Evolutionary conservation across 2,888 invertebrate species (phyloP), one percentile per base, ranked within the genome.

Genomic region (Bembecia ichneumoniformis): DNA sequence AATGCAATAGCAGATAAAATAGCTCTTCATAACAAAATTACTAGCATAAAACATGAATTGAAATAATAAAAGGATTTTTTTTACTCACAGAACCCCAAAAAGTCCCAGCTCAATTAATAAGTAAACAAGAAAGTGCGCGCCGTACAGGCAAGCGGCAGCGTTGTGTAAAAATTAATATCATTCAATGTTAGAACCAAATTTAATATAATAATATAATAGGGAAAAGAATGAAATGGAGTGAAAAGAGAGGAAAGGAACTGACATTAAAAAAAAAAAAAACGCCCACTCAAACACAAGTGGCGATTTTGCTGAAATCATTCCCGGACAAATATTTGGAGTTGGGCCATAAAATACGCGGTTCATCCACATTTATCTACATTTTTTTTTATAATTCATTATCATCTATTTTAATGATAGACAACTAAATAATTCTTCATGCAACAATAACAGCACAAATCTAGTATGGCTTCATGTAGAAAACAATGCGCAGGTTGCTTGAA

Each of bases 281-380:
- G 62, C 63, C 64, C 60, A 61, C 74, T 71, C 55, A 56, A 64
- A 55, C 62, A 58, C 66, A 58, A 76, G 76, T 67, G 78, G 74
- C 72, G 74, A 75, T 77, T 62, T 64, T 62, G 66, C 68, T 74
- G 64, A 75, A 75, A 77, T 77, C 68, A 74, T 74, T 76, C 74
- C 71, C 66, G 62, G 68, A 70, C 62, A 68, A 74, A 74, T 74
- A 68, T 71, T 63, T 59, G 55, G 53, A 36, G 46, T 51, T 53
- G 48, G 58, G 58, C 66, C 50, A 51, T 13, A 15, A 54, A 54
- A 55, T 1, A 7, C 14, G 63, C 58, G 58, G 34, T 43, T 47
- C 11, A 16, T 13, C 11, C 7, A 28, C 5, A 28, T 28, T 9
- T 9, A 28, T 28, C 9, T 28, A 28, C 9, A 28, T 7, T 28